phyloP scores from a whole-genome alignment of 2,113 vertebrate genomes.

The Brevimyrus niger region DNA sequence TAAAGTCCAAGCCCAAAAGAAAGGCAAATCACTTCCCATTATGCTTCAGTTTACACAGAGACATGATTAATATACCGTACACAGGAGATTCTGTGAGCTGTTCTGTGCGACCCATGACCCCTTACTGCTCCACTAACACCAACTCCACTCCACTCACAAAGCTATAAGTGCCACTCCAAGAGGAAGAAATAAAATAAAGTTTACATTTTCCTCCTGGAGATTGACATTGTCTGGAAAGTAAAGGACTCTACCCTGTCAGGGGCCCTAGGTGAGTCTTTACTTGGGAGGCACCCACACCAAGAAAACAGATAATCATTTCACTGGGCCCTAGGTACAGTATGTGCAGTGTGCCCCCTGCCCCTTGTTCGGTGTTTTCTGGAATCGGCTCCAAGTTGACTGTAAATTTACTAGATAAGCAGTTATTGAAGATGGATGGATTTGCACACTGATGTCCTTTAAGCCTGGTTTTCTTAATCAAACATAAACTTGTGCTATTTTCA shows the following conservation, averaged over 20 bases:
- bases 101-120: not conserved
- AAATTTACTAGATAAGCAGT: not conserved
- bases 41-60: not conserved
- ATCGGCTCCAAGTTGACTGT: not conserved
- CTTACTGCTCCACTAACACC: not conserved
- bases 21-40: not conserved
- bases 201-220: not conserved
- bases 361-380: not conserved
- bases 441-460: not conserved
- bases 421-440: not conserved
- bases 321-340: not conserved
- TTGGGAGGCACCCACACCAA: not conserved
- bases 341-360: not conserved
- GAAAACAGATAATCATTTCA: not conserved
- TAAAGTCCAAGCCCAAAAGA: not conserved
- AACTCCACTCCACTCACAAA: not conserved
- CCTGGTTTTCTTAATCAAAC: not conserved
- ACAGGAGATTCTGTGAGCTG: not conserved
- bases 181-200: constrained; percentile 11
- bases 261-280: not conserved
- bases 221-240: not conserved
- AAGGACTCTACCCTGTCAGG: not conserved
- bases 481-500: not conserved
- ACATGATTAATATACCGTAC: not conserved
- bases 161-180: not conserved